Evolutionary conservation across 2,113 vertebrate genomes (phyloP).

Genomic region (Leucopternis melanops): DNA sequence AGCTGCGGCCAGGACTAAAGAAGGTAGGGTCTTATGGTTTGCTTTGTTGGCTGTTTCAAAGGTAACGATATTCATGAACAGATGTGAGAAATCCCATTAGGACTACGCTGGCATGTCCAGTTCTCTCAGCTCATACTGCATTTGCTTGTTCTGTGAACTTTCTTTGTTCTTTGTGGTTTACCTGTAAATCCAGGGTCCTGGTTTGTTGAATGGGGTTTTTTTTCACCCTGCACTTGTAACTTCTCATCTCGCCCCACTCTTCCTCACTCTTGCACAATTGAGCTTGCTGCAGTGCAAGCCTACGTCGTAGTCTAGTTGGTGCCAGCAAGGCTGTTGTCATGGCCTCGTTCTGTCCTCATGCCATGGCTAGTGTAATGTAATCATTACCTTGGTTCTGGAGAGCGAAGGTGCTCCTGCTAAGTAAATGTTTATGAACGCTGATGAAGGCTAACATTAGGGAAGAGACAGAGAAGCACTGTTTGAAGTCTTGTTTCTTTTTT

Average conservation of each 20-base stretch:
- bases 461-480: background rate
- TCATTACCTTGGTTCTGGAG: constrained; percentile 40
- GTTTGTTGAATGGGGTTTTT: background rate
- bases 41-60: constrained; percentile 32
- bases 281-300: background rate
- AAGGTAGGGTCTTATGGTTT: background rate
- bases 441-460: background rate
- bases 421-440: constrained; percentile 48
- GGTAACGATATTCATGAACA: background rate
- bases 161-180: background rate
- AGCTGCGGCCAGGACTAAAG: background rate
- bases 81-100: background rate
- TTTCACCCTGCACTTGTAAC: background rate
- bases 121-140: background rate
- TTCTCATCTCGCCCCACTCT: background rate
- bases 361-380: background rate
- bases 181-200: background rate
- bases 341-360: background rate
- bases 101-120: background rate
- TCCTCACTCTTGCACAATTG: background rate
- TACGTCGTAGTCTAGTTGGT: background rate
- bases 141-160: background rate
- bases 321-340: background rate
- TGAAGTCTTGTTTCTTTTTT: background rate
- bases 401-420: constrained; percentile 20